Conservation (phyloP, 2,797 vertebrate species). For the Cheirogaleus major region DNA sequence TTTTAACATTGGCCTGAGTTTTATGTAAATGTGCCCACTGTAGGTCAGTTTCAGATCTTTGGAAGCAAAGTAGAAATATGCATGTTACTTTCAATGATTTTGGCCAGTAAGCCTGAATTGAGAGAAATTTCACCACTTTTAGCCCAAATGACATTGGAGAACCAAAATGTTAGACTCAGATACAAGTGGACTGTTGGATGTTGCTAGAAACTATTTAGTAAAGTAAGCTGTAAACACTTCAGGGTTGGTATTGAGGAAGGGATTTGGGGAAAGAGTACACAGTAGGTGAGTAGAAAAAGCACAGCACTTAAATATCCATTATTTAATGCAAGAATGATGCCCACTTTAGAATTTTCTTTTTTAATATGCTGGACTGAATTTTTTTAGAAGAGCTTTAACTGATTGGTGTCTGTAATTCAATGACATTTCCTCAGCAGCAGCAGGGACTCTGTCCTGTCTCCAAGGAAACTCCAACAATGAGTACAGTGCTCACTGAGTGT, state of each 20-base stretch:
- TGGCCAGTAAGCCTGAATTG: not conserved
- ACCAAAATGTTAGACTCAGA: not conserved
- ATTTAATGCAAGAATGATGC: not conserved
- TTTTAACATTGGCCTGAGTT: not conserved
- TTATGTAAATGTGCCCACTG: not conserved
- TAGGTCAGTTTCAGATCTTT: not conserved
- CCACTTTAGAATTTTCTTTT: not conserved
- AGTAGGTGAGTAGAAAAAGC: not conserved
- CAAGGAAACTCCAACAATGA: not conserved
- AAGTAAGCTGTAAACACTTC: not conserved
- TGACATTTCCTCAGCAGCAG: not conserved
- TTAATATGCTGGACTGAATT: not conserved
- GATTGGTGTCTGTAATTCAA: not conserved
- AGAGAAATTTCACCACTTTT: not conserved
- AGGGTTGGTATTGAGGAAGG: not conserved
- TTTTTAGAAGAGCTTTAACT: constrained; percentile 3
- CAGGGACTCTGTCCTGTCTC: not conserved
- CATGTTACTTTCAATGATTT: not conserved
- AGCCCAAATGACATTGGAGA: not conserved
- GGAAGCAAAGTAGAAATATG: not conserved
- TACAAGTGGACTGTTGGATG: not conserved
- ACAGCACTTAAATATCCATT: not conserved
- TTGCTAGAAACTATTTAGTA: not conserved
- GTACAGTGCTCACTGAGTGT: not conserved
- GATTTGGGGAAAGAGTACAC: not conserved